Conservation (phyloP, 2,888 invertebrate genomes). For the Melieria omissa region DNA sequence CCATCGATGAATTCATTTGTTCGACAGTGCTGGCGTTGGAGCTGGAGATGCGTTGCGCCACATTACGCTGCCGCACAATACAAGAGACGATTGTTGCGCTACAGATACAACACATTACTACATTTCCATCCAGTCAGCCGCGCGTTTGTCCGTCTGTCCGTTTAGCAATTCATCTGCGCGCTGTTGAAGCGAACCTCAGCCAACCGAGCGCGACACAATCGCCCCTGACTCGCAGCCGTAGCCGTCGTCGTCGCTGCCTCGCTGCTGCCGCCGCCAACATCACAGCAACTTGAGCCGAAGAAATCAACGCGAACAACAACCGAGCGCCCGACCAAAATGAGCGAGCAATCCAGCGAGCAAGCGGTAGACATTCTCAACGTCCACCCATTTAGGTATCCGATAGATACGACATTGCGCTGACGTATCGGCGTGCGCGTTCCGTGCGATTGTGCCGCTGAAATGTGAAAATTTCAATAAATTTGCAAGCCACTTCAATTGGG, state of each 20-base stretch:
- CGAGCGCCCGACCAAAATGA: conserved; percentile 6
- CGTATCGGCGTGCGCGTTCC: conserved; percentile 32
- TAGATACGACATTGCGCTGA: conserved; percentile 33
- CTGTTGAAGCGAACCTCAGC: background rate
- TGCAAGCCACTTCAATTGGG: conserved; percentile 3
- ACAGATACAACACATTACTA: too few species aligned
- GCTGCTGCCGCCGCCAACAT: too few species aligned
- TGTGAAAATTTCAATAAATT: conserved; percentile 13
- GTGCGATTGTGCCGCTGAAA: conserved; percentile 25
- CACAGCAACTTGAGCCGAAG: too few species aligned
- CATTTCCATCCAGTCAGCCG: background rate
- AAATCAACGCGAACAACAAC: background rate
- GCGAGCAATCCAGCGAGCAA: conserved; percentile 24
- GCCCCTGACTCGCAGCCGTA: too few species aligned
- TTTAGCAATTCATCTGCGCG: conserved; percentile 12
- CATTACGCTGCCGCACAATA: too few species aligned
- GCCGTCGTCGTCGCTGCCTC: too few species aligned
- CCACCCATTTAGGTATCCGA: conserved; percentile 34
- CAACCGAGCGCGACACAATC: too few species aligned
- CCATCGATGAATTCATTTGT: background rate
- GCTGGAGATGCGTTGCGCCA: too few species aligned
- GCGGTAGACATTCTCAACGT: conserved; percentile 23
- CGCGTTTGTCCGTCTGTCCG: conserved; percentile 11
- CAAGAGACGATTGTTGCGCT: too few species aligned
- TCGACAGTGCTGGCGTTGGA: too few species aligned